Conservation (phyloP, 30 jellyfish, hydroid and myxozoan species). For the Sanderia malayensis region DNA sequence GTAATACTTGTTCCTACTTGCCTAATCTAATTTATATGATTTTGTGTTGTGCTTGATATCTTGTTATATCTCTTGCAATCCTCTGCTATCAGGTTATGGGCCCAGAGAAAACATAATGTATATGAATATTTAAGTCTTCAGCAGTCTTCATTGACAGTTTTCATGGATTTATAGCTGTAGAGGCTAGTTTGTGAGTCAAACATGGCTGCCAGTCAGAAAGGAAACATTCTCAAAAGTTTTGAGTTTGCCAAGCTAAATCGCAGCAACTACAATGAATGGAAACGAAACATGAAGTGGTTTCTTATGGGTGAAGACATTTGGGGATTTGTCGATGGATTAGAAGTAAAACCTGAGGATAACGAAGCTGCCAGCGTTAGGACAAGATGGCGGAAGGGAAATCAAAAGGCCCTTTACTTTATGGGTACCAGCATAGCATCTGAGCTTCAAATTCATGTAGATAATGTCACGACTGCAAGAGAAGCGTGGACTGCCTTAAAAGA, state of each 20-base stretch:
- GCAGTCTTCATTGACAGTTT: not conserved
- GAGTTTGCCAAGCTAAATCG: slow-evolving; percentile 33
- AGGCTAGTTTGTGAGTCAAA: slow-evolving; percentile 24
- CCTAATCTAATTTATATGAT: too few relatives aligned
- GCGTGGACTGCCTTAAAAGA: too few relatives aligned
- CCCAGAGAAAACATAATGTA: not conserved
- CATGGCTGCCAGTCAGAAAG: slow-evolving; percentile 21
- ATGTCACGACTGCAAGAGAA: too few relatives aligned
- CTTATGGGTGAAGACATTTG: slow-evolving; percentile 44
- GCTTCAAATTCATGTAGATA: too few relatives aligned
- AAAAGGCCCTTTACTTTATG: too few relatives aligned
- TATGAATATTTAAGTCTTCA: not conserved
- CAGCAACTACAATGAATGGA: slow-evolving; percentile 43
- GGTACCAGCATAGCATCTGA: too few relatives aligned
- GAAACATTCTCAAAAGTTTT: slow-evolving; percentile 8
- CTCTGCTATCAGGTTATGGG: too few relatives aligned
- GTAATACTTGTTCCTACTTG: too few relatives aligned
- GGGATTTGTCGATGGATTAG: slow-evolving; percentile 56
- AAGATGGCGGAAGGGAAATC: too few relatives aligned
- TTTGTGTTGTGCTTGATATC: too few relatives aligned
- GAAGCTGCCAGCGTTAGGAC: too few relatives aligned
- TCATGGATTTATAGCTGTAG: slow-evolving; percentile 4
- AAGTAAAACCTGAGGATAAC: slow-evolving; percentile 29
- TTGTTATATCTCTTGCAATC: too few relatives aligned
- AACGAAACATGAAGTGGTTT: slow-evolving; percentile 40